These are phyloP conservation scores for Ramphastos sulfuratus DNA, from an alignment of 2,113 vertebrate genomes.

Conservation along the genomic window DNA sequence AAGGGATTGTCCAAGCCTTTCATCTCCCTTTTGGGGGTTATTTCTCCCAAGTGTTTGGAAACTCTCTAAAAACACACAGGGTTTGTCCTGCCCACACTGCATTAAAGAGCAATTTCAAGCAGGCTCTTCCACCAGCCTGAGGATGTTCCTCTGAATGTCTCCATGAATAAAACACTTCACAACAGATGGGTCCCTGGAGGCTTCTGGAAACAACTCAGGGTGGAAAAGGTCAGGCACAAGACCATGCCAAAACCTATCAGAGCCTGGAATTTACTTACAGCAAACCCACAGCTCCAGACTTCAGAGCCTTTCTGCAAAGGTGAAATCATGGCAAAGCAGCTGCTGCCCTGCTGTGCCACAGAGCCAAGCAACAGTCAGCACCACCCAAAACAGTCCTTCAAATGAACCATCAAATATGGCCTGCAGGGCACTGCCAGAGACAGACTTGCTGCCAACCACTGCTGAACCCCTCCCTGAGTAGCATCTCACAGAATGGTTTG, in stretches of 20 bases:
- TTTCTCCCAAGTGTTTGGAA: slow-evolving; percentile 3
- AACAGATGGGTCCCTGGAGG: slow-evolving; percentile 24
- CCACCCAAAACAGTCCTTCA: not conserved
- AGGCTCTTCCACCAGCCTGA: not conserved
- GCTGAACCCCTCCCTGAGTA: not conserved
- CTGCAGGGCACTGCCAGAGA: not conserved
- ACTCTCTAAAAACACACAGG: not conserved
- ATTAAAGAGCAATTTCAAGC: not conserved
- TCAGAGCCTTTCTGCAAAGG: slow-evolving; percentile 13
- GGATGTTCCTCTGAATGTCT: slow-evolving; percentile 9
- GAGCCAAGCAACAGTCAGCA: not conserved
- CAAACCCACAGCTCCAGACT: not conserved
- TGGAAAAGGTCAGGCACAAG: slow-evolving; percentile 40
- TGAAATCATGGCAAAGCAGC: not conserved
- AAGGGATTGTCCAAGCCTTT: not conserved
- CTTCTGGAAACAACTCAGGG: slow-evolving; percentile 5
- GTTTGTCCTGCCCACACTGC: not conserved
- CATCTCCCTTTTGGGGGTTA: not conserved
- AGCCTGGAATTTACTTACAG: not conserved
- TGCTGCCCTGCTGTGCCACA: not conserved
- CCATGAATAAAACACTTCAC: slow-evolving; percentile 39
- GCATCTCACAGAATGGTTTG: too few relatives aligned
- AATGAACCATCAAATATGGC: accelerated
- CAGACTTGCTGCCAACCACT: not conserved
- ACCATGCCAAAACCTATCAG: not conserved